Evolutionary conservation across 2,797 vertebrate species (phyloP).

Genomic region (Protonibea diacanthus): DNA sequence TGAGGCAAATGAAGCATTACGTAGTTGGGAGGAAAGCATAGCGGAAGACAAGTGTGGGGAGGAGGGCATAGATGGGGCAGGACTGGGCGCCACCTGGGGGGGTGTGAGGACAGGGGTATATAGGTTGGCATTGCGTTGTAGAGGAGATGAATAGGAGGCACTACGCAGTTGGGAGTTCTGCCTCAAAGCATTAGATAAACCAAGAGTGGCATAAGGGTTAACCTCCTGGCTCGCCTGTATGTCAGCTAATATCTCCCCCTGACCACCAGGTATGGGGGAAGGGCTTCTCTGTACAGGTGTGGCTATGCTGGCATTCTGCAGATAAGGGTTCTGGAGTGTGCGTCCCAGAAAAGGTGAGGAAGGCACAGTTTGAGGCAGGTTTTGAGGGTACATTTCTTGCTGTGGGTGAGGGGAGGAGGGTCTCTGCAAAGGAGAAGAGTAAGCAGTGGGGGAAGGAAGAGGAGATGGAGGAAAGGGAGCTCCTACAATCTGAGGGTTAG

Average conservation of each 20-base stretch:
- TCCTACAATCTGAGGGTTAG: slow-evolving; percentile 69
- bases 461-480: slow-evolving; percentile 46
- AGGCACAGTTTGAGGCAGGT: slow-evolving; percentile 47
- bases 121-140: slow-evolving; percentile 77
- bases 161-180: slow-evolving; percentile 66
- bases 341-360: slow-evolving; percentile 70
- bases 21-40: slow-evolving; percentile 80
- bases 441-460: slow-evolving; percentile 51
- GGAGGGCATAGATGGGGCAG: slow-evolving; percentile 33
- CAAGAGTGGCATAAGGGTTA: slow-evolving; percentile 41
- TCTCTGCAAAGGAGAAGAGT: slow-evolving; percentile 67
- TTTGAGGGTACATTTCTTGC: slow-evolving; percentile 54
- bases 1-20: slow-evolving; percentile 78
- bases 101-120: slow-evolving; percentile 74
- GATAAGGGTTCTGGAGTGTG: slow-evolving; percentile 77
- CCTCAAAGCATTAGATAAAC: slow-evolving; percentile 68
- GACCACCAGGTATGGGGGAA: slow-evolving; percentile 67
- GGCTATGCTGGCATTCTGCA: slow-evolving; percentile 70
- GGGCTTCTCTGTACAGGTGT: slow-evolving; percentile 71
- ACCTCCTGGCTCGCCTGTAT: slow-evolving; percentile 51
- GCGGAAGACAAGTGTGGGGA: slow-evolving; percentile 75
- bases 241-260: slow-evolving; percentile 42
- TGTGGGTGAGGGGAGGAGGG: slow-evolving; percentile 64
- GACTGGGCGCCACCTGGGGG: slow-evolving; percentile 37
- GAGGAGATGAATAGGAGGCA: slow-evolving; percentile 72